phyloP scores from a whole-genome alignment of 1,140 invertebrate genomes.

The Brachionus angularis region DNA sequence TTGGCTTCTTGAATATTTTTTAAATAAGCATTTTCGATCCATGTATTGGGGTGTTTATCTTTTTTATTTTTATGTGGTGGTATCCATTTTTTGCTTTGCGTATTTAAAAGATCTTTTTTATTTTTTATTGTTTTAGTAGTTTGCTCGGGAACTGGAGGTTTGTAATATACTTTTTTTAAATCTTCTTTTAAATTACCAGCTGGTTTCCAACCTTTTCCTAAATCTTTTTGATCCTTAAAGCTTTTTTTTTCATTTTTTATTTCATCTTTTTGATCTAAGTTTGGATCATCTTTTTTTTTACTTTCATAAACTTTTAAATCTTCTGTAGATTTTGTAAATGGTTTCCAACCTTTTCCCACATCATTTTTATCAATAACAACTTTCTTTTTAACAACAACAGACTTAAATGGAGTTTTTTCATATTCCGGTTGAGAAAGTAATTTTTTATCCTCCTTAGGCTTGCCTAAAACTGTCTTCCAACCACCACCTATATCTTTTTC shows the following conservation, averaged over 20 bases:
- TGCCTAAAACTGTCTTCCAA: conserved; percentile 5
- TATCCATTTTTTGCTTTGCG: not conserved
- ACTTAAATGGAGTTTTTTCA: conserved; percentile 25
- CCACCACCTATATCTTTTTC: not conserved
- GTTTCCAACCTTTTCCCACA: conserved; percentile 20
- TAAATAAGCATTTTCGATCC: not conserved
- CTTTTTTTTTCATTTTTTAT: not conserved
- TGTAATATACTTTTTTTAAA: no score
- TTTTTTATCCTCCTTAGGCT: not conserved
- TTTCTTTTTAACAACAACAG: conserved; percentile 1
- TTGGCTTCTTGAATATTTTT: not conserved
- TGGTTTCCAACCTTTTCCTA: conserved; percentile 15
- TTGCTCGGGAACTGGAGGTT: not conserved
- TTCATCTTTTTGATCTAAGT: not conserved
- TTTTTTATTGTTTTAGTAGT: not conserved
- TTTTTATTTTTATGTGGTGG: not conserved
- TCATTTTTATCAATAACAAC: not conserved
- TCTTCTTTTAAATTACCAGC: conserved; percentile 9
- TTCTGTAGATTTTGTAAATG: not conserved
- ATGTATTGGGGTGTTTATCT: not conserved
- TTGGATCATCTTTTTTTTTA: no score
- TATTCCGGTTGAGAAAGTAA: not conserved
- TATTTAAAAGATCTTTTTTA: no score
- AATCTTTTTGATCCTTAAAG: not conserved
- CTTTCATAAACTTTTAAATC: not conserved